Base-by-base conservation (phyloP, 2,797 vertebrate species). In the Ctenochaetus hawaiiensis region DNA sequence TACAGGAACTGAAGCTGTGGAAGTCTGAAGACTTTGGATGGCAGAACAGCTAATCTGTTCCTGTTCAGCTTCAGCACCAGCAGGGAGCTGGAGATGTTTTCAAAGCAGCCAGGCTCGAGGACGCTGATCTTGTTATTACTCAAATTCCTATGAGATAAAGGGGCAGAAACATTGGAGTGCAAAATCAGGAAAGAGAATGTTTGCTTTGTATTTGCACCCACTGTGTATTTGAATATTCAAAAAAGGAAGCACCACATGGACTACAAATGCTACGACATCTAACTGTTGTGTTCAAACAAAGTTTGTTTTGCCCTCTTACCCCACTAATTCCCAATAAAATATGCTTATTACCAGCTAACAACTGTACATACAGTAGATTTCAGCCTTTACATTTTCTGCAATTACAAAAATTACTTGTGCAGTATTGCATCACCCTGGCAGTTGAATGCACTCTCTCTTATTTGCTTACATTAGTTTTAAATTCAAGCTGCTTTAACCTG, bases 91-190 rank as follows among this genome's bases (percentile, higher is more conserved):
- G 97, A 98, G 82, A 99, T 94, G 86, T 99, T 99, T 91, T 98
- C 97, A 67, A 99, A 97, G 90, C 97, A 99, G 67, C 97, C 97
- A 13, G 96, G 95, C 88, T 99, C 98, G 8, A 99, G 94, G 17
- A 94, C 84, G 57, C 95, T 94, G 94, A 99, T 98, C 92, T 96
- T 97, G 90, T 99, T 99, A 91, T 99, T 99, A 93, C 97, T 99
- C 91, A 99, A 93, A 93, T 99, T 99, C 88, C 98, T 99, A 80
- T 68, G 74, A 88, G 72, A 87, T 58, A 81, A 76, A 86, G 39
- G 75, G 75, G 61, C 13, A 73, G 59, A 83, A 78, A 75, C 58
- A 73, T 71, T 22, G 61, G 1, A 41, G 8, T 2, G 26, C 37
- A 52, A 66, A 76, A 62, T 63, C 18, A 70, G 49, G 3, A 75